phyloP scores from a whole-genome alignment of 1,140 invertebrate species.

The Eumaeus atala region DNA sequence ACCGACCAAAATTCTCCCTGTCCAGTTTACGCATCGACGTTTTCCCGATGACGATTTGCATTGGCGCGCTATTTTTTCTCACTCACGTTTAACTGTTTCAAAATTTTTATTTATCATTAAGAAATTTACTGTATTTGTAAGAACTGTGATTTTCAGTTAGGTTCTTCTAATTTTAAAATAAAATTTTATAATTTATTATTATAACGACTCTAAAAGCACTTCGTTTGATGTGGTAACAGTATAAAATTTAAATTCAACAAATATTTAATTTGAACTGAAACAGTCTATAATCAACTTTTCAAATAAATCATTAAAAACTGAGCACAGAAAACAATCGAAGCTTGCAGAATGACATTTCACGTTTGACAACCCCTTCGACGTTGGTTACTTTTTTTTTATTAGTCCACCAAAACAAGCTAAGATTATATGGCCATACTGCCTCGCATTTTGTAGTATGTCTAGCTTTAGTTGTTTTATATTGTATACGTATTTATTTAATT shows the following conservation, averaged over 20 bases:
- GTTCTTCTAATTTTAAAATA: not conserved
- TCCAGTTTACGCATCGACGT: conserved; percentile 58
- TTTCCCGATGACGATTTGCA: conserved; percentile 46
- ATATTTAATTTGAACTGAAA: not conserved
- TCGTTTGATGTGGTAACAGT: not conserved
- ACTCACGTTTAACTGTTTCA: conserved; percentile 32
- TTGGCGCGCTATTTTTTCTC: conserved; percentile 47
- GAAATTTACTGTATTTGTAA: conserved; percentile 31
- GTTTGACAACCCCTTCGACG: not conserved
- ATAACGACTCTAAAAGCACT: not conserved
- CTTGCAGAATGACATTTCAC: conserved; percentile 49
- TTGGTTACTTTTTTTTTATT: too few relatives aligned
- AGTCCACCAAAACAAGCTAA: too few relatives aligned
- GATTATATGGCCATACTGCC: too few relatives aligned
- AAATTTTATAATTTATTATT: not conserved
- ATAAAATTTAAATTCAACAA: conserved; percentile 4
- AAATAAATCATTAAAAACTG: conserved; percentile 46
- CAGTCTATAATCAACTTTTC: conserved; percentile 19
- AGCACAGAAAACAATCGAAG: conserved; percentile 65
- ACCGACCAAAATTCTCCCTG: conserved; percentile 42
- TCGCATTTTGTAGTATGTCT: too few relatives aligned
- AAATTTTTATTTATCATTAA: conserved; percentile 41
- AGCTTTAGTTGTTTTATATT: too few relatives aligned
- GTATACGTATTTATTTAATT: too few relatives aligned
- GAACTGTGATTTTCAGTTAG: conserved; percentile 13